Conservation (phyloP, 2,113 vertebrate species). For the Solenodon paradoxus region DNA sequence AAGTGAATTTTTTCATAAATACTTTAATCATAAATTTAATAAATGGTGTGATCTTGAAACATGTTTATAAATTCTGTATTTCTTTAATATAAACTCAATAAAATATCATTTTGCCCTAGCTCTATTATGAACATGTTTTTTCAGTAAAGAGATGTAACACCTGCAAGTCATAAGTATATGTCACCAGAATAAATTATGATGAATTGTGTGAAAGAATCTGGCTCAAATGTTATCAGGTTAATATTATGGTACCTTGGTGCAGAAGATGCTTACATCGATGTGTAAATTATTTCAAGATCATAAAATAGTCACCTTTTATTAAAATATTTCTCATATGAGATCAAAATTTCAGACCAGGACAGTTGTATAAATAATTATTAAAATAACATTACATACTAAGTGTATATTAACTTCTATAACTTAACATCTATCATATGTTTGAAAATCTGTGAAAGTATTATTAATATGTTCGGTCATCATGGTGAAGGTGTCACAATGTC, state of each 20-base stretch:
- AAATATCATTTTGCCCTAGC: background rate
- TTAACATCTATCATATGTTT: background rate
- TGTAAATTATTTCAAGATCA: conserved; percentile 14
- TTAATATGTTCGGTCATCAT: background rate
- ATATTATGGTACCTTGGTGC: background rate
- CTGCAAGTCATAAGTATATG: conserved; percentile 56
- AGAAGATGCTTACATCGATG: background rate
- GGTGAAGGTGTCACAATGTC: background rate
- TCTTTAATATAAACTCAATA: background rate
- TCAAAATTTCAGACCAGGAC: background rate
- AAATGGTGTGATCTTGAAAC: background rate
- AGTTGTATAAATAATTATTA: conserved; percentile 14
- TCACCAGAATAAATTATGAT: conserved; percentile 65
- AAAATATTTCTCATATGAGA: background rate
- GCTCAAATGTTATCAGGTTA: background rate
- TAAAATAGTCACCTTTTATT: conserved; percentile 18
- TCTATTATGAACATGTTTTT: background rate
- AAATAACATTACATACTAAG: background rate
- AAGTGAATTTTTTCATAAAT: background rate
- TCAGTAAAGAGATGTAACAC: conserved; percentile 17
- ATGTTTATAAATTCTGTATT: background rate
- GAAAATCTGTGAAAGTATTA: background rate
- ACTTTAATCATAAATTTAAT: too few species aligned
- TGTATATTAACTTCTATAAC: background rate
- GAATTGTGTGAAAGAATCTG: conserved; percentile 44